Base-by-base conservation (phyloP, 2,888 invertebrate species). In the Aelia acuminata region DNA sequence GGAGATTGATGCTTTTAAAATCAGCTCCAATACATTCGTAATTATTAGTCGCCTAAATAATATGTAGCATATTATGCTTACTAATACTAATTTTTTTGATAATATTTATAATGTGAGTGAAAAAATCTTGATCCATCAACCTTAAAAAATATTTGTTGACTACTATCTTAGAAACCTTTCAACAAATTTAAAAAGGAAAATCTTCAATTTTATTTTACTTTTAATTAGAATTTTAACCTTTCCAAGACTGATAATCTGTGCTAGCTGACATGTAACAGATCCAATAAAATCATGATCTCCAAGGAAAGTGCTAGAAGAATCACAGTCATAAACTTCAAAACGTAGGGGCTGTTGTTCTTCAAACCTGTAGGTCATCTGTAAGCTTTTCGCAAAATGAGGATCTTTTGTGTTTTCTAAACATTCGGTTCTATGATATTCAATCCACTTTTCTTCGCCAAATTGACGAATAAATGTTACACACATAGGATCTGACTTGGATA, bases 401-500 rank as follows among this genome's bases (percentile, higher is more conserved):
- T 93, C 92, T 84, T 93, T 91, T 35, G 91, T 92, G 90, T 94
- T 93, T 75, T 91, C 91, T 39, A 94, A 92, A 22, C 91, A 91
- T 91, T 94, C 93, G 0, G 93, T 93, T 75, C 93, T 91, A 63
- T 92, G 92, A 85, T 92, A 91, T 89, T 93, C 93, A 8, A 91
- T 90, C 92, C 92, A 93, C 86, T 91, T 91, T 50, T 91, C 91
- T 57, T 91, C 91, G 26, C 92, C 92, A 89, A 92, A 91, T 57
- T 92, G 92, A 87, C 93, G 92, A 86, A 92, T 91, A 90, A 91
- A 93, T 5, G 92, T 91, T 3, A 93, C 92, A 91, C 93, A 93
- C 91, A 94, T 92, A 3, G 94, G 94, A 90, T 94, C 94, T 22
- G 94, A 94, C 91, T 94, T 94, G 0, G 94, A 94, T 80, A 94